Evolutionary conservation across 2,113 vertebrate species (phyloP), one percentile per base, ranked within the genome.

Genomic region (Butorides virescens): DNA sequence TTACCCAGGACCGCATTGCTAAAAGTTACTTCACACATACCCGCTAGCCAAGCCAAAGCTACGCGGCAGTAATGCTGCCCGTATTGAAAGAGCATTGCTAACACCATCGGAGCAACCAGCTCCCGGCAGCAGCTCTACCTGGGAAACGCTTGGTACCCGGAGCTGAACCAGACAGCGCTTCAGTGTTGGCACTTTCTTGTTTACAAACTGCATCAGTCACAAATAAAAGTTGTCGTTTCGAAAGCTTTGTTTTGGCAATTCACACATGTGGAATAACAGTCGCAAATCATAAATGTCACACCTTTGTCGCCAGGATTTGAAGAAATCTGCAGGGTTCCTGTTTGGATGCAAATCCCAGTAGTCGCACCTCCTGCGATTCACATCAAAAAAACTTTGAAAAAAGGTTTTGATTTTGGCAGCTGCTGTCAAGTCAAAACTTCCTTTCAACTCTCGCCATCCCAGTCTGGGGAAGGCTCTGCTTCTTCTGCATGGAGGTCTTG

Each of bases 321-420:
- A 93, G 94, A 94, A 90, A 86, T 70, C 94, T 95, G 65, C 86
- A 81, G 86, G 88, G 93, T 44, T 96, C 86, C 95, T 88, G 59
- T 94, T 96, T 93, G 91, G 83, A 92, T 91, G 87, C 63, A 94
- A 95, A 95, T 95, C 90, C 77, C 83, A 26, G 62, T 67, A 90
- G 95, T 74, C 4, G 0, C 15, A 50, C 63, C 61, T 96, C 93
- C 78, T 86, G 92, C 0, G 7, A 90, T 84, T 89, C 86, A 95
- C 91, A 91, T 97, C 19, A 96, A 95, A 95, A 95, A 88, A 86
- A 80, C 55, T 81, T 59, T 95, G 66, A 56, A 71, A 82, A 95
- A 86, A 84, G 30, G 68, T 80, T 93, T 93, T 88, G 21, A 92
- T 95, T 93, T 91, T 92, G 86, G 80, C 82, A 96, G 90, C 56